Percentiles rank a stretch among this genome's conserved stretches.
Evolutionary conservation across 2,113 vertebrate species (phyloP).

Genomic region (Holacanthus passer): DNA sequence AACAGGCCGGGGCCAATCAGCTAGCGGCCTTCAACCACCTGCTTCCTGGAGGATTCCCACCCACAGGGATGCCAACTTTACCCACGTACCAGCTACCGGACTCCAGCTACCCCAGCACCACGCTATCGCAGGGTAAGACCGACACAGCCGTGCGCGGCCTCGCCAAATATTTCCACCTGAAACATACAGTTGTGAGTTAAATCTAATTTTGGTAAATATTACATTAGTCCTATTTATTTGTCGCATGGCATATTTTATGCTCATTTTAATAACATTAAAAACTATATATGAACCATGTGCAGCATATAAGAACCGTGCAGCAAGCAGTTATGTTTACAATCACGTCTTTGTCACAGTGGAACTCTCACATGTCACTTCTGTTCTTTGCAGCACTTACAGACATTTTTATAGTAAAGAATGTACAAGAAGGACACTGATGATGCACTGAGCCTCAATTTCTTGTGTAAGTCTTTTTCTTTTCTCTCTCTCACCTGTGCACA

Average conservation of each 20-base stretch:
- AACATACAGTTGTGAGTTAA: slow-evolving; percentile 29
- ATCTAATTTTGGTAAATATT: slow-evolving; percentile 66
- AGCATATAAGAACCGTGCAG: slow-evolving; percentile 58
- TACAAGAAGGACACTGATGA: slow-evolving; percentile 22
- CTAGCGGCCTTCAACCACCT: slow-evolving; percentile 98
- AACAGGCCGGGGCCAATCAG: slow-evolving; percentile 98
- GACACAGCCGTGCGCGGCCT: not conserved
- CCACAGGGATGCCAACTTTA: slow-evolving; percentile 93
- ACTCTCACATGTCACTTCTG: not conserved
- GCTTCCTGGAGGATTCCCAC: slow-evolving; percentile 95
- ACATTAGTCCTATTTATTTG: slow-evolving; percentile 58
- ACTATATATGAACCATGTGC: slow-evolving; percentile 62
- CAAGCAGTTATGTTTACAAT: slow-evolving; percentile 65
- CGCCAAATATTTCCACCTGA: not conserved
- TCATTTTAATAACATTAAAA: slow-evolving; percentile 52
- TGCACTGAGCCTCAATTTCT: too few relatives aligned
- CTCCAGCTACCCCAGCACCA: slow-evolving; percentile 90
- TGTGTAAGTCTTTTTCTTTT: not conserved
- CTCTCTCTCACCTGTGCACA: slow-evolving; percentile 11
- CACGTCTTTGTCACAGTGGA: slow-evolving; percentile 55
- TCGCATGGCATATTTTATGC: slow-evolving; percentile 55
- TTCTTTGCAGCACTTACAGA: slow-evolving; percentile 13
- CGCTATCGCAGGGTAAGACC: slow-evolving; percentile 94
- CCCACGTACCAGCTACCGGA: slow-evolving; percentile 97
- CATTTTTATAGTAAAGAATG: slow-evolving; percentile 20